These are phyloP conservation scores for Sarcophaga variegata DNA, from an alignment of 2,888 invertebrate genomes.

Conservation along the genomic window DNA sequence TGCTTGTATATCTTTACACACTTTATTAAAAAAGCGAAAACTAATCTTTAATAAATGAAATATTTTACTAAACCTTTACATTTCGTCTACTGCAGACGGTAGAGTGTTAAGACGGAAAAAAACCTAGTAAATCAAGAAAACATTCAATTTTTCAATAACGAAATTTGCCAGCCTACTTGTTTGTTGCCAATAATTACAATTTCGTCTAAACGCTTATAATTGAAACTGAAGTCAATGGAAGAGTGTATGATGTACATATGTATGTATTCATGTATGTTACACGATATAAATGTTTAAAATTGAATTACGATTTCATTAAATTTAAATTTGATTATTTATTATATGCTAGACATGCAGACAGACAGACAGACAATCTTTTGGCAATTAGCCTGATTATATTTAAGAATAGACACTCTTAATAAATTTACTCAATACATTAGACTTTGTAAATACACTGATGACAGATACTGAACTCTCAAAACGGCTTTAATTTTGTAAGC, in stretches of 20 bases:
- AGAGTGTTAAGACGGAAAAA: too few relatives aligned
- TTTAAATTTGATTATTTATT: conserved; percentile 56
- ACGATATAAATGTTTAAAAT: conserved; percentile 50
- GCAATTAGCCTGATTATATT: conserved; percentile 55
- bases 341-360: background rate
- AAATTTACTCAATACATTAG: background rate
- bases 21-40: too few relatives aligned
- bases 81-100: too few relatives aligned
- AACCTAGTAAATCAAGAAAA: too few relatives aligned
- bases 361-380: conserved; percentile 14
- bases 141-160: background rate
- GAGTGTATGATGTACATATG: background rate
- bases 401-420: conserved; percentile 9
- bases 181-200: conserved; percentile 15
- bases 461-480: background rate
- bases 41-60: too few relatives aligned
- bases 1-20: too few relatives aligned
- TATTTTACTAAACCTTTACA: too few relatives aligned
- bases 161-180: conserved; percentile 2
- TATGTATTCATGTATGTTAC: background rate
- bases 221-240: background rate
- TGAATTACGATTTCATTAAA: conserved; percentile 64
- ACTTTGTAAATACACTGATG: background rate
- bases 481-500: too few relatives aligned
- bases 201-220: background rate